phyloP scores from a whole-genome alignment of 2,888 invertebrate species.

The Apomyelois bistriatella region DNA sequence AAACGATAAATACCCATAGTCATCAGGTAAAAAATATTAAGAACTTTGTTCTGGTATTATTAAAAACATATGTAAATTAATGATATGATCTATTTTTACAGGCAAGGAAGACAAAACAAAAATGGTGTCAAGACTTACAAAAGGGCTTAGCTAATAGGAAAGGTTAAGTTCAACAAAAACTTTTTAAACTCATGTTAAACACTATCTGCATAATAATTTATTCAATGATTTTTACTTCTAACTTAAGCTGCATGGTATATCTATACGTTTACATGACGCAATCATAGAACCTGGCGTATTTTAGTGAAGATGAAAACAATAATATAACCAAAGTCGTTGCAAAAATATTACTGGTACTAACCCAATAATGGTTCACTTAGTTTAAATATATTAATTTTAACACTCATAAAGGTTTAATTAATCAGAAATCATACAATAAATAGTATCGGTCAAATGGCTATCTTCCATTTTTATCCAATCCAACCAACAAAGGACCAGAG shows the following conservation, averaged over 20 bases:
- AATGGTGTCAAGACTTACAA: conserved; percentile 67
- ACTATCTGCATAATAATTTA: conserved; percentile 21
- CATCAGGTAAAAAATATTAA: conserved; percentile 20
- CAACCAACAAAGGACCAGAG: conserved; percentile 23
- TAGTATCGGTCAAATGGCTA: conserved; percentile 63
- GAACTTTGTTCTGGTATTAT: not conserved
- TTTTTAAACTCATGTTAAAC: conserved; percentile 21
- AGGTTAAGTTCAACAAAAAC: conserved; percentile 51
- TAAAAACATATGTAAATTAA: not conserved
- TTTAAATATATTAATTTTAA: conserved; percentile 19
- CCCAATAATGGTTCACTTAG: conserved; percentile 31
- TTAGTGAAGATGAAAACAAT: conserved; percentile 64
- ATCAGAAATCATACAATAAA: conserved; percentile 33
- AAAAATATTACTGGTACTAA: conserved; percentile 38
- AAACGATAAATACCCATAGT: too few relatives aligned
- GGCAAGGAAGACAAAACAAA: conserved; percentile 58
- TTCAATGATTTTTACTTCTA: conserved; percentile 28
- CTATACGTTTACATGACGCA: conserved; percentile 74
- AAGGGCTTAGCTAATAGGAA: conserved; percentile 62
- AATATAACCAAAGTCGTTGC: conserved; percentile 59
- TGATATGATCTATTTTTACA: conserved; percentile 31
- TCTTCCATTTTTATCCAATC: conserved; percentile 52
- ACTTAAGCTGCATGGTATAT: conserved; percentile 42
- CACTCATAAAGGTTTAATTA: conserved; percentile 15
- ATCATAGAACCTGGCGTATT: conserved; percentile 66